phyloP scores from a whole-genome alignment of 2,797 vertebrate genomes.

The Sciurus carolinensis region DNA sequence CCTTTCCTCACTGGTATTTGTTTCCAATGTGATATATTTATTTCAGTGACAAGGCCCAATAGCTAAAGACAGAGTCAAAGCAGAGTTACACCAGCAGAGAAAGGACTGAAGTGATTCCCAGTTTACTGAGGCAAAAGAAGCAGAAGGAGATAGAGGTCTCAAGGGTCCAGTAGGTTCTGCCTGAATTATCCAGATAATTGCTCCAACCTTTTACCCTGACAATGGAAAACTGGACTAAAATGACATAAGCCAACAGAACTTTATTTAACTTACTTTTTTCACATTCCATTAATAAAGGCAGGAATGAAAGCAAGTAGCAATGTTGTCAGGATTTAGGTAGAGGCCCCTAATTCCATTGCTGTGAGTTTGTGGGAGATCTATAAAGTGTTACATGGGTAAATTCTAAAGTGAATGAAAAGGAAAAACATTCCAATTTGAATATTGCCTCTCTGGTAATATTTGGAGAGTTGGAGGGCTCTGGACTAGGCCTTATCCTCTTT shows the following conservation, averaged over 20 bases:
- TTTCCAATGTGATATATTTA: constrained; percentile 63
- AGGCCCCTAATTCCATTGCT: not conserved
- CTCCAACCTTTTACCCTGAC: constrained; percentile 48
- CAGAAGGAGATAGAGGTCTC: constrained; percentile 46
- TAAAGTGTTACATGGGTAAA: not conserved
- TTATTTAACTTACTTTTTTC: constrained; percentile 46
- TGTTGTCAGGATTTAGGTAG: not conserved
- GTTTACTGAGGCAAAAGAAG: not conserved
- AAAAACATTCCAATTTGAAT: not conserved
- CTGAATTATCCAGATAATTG: constrained; percentile 77
- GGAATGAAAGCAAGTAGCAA: not conserved
- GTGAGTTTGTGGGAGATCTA: not conserved
- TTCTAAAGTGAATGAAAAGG: not conserved
- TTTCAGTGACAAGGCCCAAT: constrained; percentile 58
- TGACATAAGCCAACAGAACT: constrained; percentile 23
- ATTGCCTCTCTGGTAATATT: not conserved
- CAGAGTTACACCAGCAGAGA: not conserved
- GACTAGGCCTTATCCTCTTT: not conserved
- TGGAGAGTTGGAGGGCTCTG: too few species aligned
- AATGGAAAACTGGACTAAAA: constrained; percentile 28
- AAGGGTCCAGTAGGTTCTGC: constrained; percentile 59
- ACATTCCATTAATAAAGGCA: constrained; percentile 15
- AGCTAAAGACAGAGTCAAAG: constrained; percentile 62
- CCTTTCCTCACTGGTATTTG: constrained; percentile 41
- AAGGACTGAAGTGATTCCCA: constrained; percentile 32